Evolutionary conservation across 2,888 invertebrate species (phyloP), one percentile per base, ranked within the genome.

Genomic region (Proisotoma minuta): DNA sequence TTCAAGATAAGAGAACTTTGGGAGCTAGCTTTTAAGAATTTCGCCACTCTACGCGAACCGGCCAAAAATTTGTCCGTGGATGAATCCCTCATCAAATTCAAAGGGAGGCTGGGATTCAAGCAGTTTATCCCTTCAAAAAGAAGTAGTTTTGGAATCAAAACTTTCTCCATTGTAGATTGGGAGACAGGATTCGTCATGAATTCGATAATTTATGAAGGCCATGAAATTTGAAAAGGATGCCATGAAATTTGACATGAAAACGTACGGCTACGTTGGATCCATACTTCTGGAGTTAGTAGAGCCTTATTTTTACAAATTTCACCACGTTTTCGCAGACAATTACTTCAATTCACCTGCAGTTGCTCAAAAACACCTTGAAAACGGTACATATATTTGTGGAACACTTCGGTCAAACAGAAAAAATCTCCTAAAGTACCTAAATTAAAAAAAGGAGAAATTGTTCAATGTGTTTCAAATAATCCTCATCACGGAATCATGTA

Each of bases 71-170:
- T 70, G 12, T 58, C 59, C 4, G 49, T 69, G 0, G 68, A 69
- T 28, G 71, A 72, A 51, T 64, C 61, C 26, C 34, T 73, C 3
- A 39, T 68, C 28, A 56, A 63, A 40, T 69, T 57, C 40, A 63
- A 62, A 40, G 71, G 69, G 3, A 43, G 63, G 22, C 29, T 69
- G 4, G 22, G 40, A 24, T 64, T 59, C 39, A 63, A 57, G 22
- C 71, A 73, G 53, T 73, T 63, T 48, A 63, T 70, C 27, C 68
- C 70, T 10, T 29, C 50, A 1, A 71, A 71, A 40, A 34, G 68
- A 48, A 56, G 59, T 20, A 34, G 69, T 12, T 71, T 71, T 48
- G 68, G 66, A 20, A 40, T 68, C 1, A 71, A 68, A 63, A 43
- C 57, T 28, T 67, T 57, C 40, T 54, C 62, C n/a, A 8, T 62